phyloP scores from a whole-genome alignment of 2,797 vertebrate genomes.

The Alcedo quadribrachys region DNA sequence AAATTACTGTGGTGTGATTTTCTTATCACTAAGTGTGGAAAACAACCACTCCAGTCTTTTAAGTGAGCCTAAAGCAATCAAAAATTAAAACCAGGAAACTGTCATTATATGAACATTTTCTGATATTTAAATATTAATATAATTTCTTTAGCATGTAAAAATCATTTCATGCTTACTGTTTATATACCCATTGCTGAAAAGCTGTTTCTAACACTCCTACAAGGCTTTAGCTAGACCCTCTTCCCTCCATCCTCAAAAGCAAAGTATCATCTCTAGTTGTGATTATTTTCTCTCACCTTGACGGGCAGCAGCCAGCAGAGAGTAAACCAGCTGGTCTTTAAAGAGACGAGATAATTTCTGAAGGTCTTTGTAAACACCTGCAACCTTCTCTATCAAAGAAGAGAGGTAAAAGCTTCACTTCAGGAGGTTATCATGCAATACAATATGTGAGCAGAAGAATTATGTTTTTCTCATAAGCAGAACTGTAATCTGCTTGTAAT shows the following conservation, averaged over 20 bases:
- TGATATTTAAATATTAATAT: neutral
- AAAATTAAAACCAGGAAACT: neutral
- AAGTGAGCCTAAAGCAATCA: neutral
- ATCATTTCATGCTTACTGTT: neutral
- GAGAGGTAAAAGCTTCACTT: neutral
- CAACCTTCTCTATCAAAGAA: slow-evolving; percentile 77
- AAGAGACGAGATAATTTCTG: slow-evolving; percentile 90
- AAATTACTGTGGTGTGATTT: neutral
- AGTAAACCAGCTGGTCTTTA: slow-evolving; percentile 94
- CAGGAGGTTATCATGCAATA: neutral
- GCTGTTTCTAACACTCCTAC: neutral
- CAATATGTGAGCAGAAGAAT: fast-evolving
- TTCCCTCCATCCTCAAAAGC: neutral
- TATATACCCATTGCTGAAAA: neutral
- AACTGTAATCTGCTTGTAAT: neutral
- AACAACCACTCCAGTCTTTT: neutral
- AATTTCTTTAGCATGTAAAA: neutral
- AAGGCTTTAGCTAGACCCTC: neutral
- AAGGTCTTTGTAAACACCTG: slow-evolving; percentile 85
- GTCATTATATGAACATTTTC: neutral
- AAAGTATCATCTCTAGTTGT: neutral
- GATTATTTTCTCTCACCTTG: slow-evolving; percentile 77
- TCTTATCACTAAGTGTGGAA: neutral
- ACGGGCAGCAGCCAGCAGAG: slow-evolving; percentile 90
- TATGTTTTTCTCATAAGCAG: neutral